Percentiles rank a stretch among this genome's conserved stretches.
phyloP scores from a whole-genome alignment of 1,140 invertebrate genomes.

The Anoplolepis gracilipes region DNA sequence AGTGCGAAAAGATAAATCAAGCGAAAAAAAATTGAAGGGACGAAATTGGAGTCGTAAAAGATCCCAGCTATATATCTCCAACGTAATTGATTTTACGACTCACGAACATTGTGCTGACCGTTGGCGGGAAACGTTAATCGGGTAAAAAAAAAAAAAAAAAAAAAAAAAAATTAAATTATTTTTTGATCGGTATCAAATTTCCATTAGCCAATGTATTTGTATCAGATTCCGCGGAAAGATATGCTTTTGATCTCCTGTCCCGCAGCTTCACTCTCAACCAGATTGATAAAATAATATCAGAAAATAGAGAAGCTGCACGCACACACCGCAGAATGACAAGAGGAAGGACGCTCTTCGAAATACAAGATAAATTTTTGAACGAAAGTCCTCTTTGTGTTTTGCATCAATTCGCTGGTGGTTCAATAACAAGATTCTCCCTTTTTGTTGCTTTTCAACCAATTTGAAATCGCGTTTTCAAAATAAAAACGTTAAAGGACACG shows the following conservation, averaged over 20 bases:
- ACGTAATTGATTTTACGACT: slow-evolving; percentile 54
- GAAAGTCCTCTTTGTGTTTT: background rate
- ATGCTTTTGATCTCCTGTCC: slow-evolving; percentile 27
- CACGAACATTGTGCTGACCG: slow-evolving; percentile 26
- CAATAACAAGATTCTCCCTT: slow-evolving; percentile 31
- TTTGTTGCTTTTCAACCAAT: slow-evolving; percentile 30
- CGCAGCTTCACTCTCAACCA: slow-evolving; percentile 2
- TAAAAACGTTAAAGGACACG: background rate
- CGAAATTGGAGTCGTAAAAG: slow-evolving; percentile 40
- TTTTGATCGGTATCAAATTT: slow-evolving; percentile 55
- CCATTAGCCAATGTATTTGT: slow-evolving; percentile 50
- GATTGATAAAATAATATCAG: slow-evolving; percentile 49
- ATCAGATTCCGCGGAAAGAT: slow-evolving; percentile 40
- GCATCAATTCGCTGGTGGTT: slow-evolving; percentile 2
- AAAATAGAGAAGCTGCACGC: background rate
- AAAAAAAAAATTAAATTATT: slow-evolving; percentile 54
- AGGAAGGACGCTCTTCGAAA: background rate
- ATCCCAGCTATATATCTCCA: slow-evolving; percentile 29
- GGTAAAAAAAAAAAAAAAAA: background rate
- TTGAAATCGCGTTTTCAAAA: slow-evolving; percentile 21
- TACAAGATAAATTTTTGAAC: slow-evolving; percentile 26
- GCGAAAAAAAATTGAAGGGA: slow-evolving; percentile 22
- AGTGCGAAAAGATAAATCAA: slow-evolving; percentile 32
- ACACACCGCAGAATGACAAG: background rate
- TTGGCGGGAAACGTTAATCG: background rate